Conservation (phyloP, 1,140 invertebrate species). For the Stenopsyche tienmushanensis region DNA sequence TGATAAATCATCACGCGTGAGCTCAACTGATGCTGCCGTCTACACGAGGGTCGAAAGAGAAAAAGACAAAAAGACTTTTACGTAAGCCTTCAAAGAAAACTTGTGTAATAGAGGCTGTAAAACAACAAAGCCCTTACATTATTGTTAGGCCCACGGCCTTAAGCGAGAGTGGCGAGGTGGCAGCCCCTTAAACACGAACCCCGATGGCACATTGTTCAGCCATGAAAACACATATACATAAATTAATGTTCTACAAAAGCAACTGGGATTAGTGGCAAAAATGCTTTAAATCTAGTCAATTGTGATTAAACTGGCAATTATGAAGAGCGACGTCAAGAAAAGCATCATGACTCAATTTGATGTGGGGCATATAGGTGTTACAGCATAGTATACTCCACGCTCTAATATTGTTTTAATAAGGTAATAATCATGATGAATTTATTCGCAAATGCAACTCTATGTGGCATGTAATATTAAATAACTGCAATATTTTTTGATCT, state of each 20-base stretch:
- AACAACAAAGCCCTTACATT: conserved; percentile 24
- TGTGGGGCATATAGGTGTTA: too few relatives aligned
- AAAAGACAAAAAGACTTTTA: conserved; percentile 20
- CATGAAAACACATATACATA: neutral
- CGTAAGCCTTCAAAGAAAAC: conserved; percentile 18
- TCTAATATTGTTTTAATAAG: too few relatives aligned
- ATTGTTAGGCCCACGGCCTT: conserved; percentile 6
- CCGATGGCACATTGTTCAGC: neutral
- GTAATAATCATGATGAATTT: too few relatives aligned
- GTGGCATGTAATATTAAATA: too few relatives aligned
- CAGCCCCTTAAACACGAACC: conserved; percentile 15
- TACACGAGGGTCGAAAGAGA: neutral
- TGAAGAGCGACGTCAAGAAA: too few relatives aligned
- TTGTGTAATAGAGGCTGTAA: conserved; percentile 25
- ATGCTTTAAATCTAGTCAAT: too few relatives aligned
- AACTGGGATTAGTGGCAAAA: neutral
- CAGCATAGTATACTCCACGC: too few relatives aligned
- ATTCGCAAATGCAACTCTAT: too few relatives aligned
- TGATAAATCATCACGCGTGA: neutral
- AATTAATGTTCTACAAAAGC: neutral
- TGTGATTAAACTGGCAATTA: too few relatives aligned
- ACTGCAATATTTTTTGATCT: too few relatives aligned
- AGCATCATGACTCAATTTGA: too few relatives aligned
- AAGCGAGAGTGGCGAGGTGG: conserved; percentile 7
- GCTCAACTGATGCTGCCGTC: too few relatives aligned